Percentiles rank a stretch among this genome's conserved stretches.
Conservation (phyloP, 2,113 vertebrate species). For the Myiozetetes cayanensis region DNA sequence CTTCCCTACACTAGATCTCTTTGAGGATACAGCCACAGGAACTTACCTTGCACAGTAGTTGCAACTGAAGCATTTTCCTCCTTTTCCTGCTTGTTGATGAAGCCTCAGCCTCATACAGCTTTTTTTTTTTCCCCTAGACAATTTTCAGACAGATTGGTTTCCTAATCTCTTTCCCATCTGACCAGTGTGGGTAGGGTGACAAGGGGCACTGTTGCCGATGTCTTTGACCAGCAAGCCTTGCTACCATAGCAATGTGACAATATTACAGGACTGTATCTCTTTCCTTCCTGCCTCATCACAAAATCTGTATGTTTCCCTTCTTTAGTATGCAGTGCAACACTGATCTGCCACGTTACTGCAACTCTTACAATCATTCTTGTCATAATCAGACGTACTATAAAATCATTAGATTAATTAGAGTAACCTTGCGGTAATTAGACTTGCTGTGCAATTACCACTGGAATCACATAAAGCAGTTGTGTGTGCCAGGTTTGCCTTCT, state of each 20-base stretch:
- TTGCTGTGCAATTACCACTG: neutral
- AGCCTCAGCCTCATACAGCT: neutral
- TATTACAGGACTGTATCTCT: neutral
- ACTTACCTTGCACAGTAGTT: fast-evolving
- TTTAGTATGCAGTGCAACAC: neutral
- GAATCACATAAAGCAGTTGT: neutral
- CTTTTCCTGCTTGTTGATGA: neutral
- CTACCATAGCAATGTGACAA: neutral
- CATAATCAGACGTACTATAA: neutral
- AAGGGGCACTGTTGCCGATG: neutral
- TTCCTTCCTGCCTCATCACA: neutral
- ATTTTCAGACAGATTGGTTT: neutral
- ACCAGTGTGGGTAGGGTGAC: neutral
- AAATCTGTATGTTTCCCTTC: neutral
- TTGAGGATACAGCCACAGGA: neutral
- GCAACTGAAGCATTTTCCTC: neutral
- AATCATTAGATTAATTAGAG: neutral
- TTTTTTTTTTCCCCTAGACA: neutral
- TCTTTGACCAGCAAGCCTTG: neutral
- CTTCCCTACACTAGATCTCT: neutral
- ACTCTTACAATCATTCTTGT: neutral
- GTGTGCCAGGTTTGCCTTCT: neutral
- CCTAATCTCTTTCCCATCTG: neutral
- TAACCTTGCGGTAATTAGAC: neutral
- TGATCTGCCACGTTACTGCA: neutral